These are phyloP conservation scores for Nomia melanderi DNA, from an alignment of 1,140 invertebrate genomes.

Conservation along the genomic window DNA sequence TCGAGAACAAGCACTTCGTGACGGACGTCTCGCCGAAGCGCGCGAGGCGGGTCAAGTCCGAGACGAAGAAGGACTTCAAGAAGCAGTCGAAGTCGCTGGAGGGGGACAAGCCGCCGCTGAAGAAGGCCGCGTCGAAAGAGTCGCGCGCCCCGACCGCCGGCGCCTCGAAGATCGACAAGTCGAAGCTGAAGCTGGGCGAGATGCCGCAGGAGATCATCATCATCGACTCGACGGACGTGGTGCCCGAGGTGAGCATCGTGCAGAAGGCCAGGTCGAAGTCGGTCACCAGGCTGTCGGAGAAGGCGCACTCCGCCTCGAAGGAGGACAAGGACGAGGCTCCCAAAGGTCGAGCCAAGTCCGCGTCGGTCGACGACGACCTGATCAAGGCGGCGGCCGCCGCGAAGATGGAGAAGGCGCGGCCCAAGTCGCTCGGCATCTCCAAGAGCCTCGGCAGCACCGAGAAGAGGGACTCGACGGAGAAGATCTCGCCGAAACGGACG, in stretches of 20 bases:
- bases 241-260: conserved; percentile 77
- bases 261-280: conserved; percentile 79
- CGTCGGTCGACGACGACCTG: conserved; percentile 77
- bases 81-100: conserved; percentile 80
- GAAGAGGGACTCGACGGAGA: conserved; percentile 75
- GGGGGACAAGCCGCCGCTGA: conserved; percentile 77
- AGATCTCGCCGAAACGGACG: conserved; percentile 75
- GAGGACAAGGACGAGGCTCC: conserved; percentile 72
- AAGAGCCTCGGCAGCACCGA: conserved; percentile 78
- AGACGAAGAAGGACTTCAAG: conserved; percentile 78
- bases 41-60: conserved; percentile 71
- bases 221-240: conserved; percentile 77
- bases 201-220: conserved; percentile 81
- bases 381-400: conserved; percentile 66
- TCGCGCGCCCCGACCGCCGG: conserved; percentile 69
- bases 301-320: conserved; percentile 68
- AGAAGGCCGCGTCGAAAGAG: conserved; percentile 75
- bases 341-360: conserved; percentile 72
- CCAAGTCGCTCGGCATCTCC: conserved; percentile 77
- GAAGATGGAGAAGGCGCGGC: conserved; percentile 73
- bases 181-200: conserved; percentile 77
- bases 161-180: conserved; percentile 76
- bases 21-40: conserved; percentile 77
- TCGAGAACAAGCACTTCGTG: conserved; percentile 77
- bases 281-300: conserved; percentile 73